phyloP scores from a whole-genome alignment of 2,113 vertebrate genomes.

The Stictonetta naevosa region DNA sequence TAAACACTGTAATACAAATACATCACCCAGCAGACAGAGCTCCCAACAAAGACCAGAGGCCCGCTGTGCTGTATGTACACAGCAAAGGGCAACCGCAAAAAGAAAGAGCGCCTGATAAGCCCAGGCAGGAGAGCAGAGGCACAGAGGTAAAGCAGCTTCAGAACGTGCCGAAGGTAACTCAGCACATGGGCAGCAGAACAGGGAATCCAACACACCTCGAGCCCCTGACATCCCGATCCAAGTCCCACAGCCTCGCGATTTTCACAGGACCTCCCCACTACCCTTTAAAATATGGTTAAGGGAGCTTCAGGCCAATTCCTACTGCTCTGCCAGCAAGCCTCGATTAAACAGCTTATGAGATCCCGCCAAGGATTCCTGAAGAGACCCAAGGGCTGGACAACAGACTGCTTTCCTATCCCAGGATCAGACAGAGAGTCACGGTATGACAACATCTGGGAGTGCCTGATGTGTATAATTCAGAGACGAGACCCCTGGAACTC shows the following conservation, averaged over 20 bases:
- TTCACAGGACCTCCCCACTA: background rate
- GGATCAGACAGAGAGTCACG: background rate
- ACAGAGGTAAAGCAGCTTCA: background rate
- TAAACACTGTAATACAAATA: background rate
- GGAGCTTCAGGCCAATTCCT: background rate
- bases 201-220: background rate
- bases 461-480: background rate
- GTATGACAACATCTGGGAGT: background rate
- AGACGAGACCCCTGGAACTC: background rate
- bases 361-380: background rate
- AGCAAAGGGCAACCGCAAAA: background rate
- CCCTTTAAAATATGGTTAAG: background rate
- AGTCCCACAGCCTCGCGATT: background rate
- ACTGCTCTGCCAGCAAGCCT: background rate
- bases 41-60: background rate
- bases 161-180: background rate
- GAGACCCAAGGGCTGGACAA: background rate
- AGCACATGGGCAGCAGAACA: background rate
- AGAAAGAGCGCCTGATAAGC: background rate
- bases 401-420: background rate
- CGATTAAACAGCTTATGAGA: fast-evolving
- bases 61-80: background rate
- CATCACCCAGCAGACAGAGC: background rate
- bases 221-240: background rate
- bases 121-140: background rate